phyloP scores from a whole-genome alignment of 2,888 invertebrate species.

The Troides aeacus region DNA sequence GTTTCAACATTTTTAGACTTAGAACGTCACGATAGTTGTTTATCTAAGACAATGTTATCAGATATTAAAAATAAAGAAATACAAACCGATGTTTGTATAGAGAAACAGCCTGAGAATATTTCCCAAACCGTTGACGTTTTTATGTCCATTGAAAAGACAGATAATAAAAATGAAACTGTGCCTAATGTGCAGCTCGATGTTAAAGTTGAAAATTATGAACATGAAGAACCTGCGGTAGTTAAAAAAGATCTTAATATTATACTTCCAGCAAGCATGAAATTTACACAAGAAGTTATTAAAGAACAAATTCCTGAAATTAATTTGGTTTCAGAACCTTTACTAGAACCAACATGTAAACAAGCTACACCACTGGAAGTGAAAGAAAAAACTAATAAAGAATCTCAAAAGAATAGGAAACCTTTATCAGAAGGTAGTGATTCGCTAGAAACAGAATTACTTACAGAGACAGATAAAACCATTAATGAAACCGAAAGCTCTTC shows the following conservation, averaged over 20 bases:
- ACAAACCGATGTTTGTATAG: constrained; percentile 14
- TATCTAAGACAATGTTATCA: constrained; percentile 36
- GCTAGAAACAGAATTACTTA: constrained; percentile 44
- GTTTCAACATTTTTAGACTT: constrained; percentile 56
- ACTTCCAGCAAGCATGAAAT: constrained; percentile 56
- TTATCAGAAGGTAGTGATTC: constrained; percentile 54
- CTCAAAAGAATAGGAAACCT: constrained; percentile 82
- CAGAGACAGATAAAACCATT: constrained; percentile 63
- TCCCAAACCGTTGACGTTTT: constrained; percentile 61
- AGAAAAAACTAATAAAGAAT: constrained; percentile 71
- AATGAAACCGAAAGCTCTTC: constrained; percentile 67
- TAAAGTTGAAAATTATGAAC: constrained; percentile 55
- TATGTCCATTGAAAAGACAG: constrained; percentile 58
- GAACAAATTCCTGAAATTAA: constrained; percentile 32
- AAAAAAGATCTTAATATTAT: constrained; percentile 65
- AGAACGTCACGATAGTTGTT: constrained; percentile 55
- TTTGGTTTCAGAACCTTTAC: constrained; percentile 44
- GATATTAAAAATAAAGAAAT: constrained; percentile 18
- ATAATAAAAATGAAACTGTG: constrained; percentile 43
- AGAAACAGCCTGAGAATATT: constrained; percentile 34
- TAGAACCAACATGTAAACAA: constrained; percentile 48
- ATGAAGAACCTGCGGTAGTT: constrained; percentile 48
- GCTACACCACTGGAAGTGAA: constrained; percentile 44
- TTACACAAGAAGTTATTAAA: constrained; percentile 41
- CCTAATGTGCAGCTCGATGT: constrained; percentile 61